phyloP scores from a whole-genome alignment of 2,113 vertebrate genomes.

The Labeo catla region DNA sequence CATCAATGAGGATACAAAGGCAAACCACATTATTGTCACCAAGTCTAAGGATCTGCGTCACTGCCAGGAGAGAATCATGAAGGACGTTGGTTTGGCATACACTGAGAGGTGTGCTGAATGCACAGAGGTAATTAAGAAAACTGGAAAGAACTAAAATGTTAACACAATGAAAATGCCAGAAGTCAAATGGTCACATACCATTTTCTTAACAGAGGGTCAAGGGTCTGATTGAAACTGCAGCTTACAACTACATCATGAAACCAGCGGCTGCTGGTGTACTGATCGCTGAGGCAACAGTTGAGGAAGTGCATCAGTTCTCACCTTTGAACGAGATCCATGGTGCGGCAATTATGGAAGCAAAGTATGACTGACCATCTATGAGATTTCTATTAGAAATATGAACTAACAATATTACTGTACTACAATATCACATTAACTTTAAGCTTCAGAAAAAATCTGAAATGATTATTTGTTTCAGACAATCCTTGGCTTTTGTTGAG shows the following conservation, averaged over 20 bases:
- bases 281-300: constrained; percentile 74
- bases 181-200: neutral
- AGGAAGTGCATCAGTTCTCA: constrained; percentile 80
- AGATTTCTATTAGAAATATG: neutral
- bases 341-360: constrained; percentile 77
- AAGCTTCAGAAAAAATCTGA: neutral
- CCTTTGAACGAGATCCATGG: constrained; percentile 75
- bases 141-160: neutral
- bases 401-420: too few species aligned
- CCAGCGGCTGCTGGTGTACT: constrained; percentile 59
- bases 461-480: constrained; percentile 65
- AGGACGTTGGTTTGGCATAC: constrained; percentile 77
- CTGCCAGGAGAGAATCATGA: constrained; percentile 79
- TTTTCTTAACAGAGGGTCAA: constrained; percentile 69
- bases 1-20: constrained; percentile 77
- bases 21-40: constrained; percentile 66
- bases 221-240: too few species aligned
- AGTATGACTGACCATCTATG: constrained; percentile 64
- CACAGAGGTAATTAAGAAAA: constrained; percentile 70
- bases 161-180: neutral
- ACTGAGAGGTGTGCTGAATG: constrained; percentile 69
- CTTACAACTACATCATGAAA: constrained; percentile 80
- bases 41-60: constrained; percentile 81
- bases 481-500: constrained; percentile 74
- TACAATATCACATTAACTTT: too few species aligned